Percentiles rank a stretch among this genome's conserved stretches.
Conservation (phyloP, 2,797 vertebrate species). For the Calcarius lapponicus region DNA sequence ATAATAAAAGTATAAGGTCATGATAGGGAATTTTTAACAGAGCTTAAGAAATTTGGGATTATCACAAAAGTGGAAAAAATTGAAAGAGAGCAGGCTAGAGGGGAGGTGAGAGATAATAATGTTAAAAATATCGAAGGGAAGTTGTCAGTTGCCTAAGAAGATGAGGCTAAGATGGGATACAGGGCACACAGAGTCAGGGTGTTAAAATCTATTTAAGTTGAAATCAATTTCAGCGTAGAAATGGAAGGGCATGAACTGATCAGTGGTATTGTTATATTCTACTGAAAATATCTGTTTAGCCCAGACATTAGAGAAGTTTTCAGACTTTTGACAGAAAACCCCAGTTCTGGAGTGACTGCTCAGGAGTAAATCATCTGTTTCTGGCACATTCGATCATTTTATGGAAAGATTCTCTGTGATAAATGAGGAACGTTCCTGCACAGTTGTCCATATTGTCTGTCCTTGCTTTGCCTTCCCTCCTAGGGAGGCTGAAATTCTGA, state of each 20-base stretch:
- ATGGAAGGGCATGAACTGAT: neutral
- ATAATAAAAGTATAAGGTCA: neutral
- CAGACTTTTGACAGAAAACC: neutral
- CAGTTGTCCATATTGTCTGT: neutral
- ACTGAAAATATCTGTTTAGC: neutral
- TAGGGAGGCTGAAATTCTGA: neutral
- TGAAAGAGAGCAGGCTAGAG: neutral
- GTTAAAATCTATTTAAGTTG: neutral
- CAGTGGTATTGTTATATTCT: neutral
- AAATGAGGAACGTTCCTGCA: neutral
- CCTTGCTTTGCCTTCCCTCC: neutral
- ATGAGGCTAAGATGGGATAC: neutral
- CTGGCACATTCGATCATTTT: neutral
- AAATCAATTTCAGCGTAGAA: neutral
- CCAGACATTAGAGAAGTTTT: neutral
- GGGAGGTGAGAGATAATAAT: neutral
- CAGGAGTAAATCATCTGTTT: neutral
- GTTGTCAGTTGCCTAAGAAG: neutral
- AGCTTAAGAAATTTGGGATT: neutral
- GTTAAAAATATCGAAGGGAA: neutral
- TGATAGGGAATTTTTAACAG: neutral
- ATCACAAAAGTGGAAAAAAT: neutral
- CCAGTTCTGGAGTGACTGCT: neutral
- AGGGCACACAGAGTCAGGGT: neutral
- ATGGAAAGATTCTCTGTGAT: neutral